phyloP scores from a whole-genome alignment of 2,888 invertebrate species.

The Gastracanthus pulcherrimus region DNA sequence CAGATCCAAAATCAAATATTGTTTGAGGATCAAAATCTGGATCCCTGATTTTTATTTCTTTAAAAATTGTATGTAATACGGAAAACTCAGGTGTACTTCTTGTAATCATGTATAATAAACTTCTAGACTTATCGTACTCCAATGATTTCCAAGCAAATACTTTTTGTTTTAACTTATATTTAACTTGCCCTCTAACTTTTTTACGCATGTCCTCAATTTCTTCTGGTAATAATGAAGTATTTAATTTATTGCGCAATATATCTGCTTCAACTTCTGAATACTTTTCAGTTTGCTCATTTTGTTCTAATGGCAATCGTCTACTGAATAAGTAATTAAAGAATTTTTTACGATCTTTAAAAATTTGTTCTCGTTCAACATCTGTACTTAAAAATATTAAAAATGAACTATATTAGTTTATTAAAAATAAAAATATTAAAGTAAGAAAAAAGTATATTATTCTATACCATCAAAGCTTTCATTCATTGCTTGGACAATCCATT shows the following conservation, averaged over 20 bases:
- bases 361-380: slow-evolving; percentile 75
- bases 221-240: slow-evolving; percentile 73
- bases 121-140: slow-evolving; percentile 83
- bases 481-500: slow-evolving; percentile 81
- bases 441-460: neutral
- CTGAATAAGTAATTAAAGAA: slow-evolving; percentile 82
- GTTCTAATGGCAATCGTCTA: slow-evolving; percentile 84
- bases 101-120: slow-evolving; percentile 85
- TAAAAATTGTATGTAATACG: slow-evolving; percentile 84
- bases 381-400: slow-evolving; percentile 4
- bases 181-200: slow-evolving; percentile 79
- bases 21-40: slow-evolving; percentile 85
- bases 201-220: slow-evolving; percentile 75
- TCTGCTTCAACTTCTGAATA: slow-evolving; percentile 64
- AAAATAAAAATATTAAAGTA: neutral
- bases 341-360: slow-evolving; percentile 79
- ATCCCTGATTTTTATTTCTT: slow-evolving; percentile 84
- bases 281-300: slow-evolving; percentile 78
- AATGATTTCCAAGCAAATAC: slow-evolving; percentile 88
- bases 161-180: slow-evolving; percentile 80
- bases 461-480: slow-evolving; percentile 79
- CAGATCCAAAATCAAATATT: slow-evolving; percentile 95
- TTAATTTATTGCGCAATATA: slow-evolving; percentile 66
- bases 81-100: slow-evolving; percentile 89
- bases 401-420: neutral